phyloP scores from a whole-genome alignment of 2,113 vertebrate genomes.

The Chloroceryle aenea region DNA sequence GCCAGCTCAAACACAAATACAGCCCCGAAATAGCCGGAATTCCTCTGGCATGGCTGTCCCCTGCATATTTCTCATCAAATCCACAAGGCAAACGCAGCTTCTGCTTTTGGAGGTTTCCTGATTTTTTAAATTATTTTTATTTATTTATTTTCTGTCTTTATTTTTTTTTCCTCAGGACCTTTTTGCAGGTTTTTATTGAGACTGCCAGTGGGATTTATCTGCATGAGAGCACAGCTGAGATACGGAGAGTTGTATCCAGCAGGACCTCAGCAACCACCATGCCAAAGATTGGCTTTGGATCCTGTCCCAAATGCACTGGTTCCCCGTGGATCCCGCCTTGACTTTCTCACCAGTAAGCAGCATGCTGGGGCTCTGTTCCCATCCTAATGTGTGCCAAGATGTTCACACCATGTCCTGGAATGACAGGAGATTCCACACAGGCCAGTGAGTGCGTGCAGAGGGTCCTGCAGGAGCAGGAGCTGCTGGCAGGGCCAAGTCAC shows the following conservation, averaged over 20 bases:
- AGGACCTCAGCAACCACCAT: not conserved
- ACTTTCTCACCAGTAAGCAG: not conserved
- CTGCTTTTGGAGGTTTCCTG: not conserved
- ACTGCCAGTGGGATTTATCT: not conserved
- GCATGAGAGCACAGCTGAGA: rapidly evolving
- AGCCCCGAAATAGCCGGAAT: not conserved
- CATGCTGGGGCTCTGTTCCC: not conserved
- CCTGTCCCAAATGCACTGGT: not conserved
- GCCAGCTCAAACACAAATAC: not conserved
- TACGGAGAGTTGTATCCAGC: rapidly evolving
- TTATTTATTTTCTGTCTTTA: too few species aligned
- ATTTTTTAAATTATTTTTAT: too few species aligned
- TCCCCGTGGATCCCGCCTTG: rapidly evolving
- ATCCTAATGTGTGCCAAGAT: not conserved
- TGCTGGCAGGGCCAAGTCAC: not conserved
- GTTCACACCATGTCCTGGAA: rapidly evolving
- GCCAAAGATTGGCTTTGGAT: not conserved
- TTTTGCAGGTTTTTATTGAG: not conserved
- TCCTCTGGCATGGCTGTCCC: not conserved
- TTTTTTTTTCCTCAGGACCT: too few species aligned
- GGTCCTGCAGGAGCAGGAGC: not conserved
- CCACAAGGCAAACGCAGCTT: rapidly evolving
- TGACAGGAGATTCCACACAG: not conserved
- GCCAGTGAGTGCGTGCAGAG: not conserved
- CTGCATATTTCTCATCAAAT: not conserved